Evolutionary conservation across 2,113 vertebrate species (phyloP), one percentile per base, ranked within the genome.

Genomic region (Sinocyclocheilus grahami): DNA sequence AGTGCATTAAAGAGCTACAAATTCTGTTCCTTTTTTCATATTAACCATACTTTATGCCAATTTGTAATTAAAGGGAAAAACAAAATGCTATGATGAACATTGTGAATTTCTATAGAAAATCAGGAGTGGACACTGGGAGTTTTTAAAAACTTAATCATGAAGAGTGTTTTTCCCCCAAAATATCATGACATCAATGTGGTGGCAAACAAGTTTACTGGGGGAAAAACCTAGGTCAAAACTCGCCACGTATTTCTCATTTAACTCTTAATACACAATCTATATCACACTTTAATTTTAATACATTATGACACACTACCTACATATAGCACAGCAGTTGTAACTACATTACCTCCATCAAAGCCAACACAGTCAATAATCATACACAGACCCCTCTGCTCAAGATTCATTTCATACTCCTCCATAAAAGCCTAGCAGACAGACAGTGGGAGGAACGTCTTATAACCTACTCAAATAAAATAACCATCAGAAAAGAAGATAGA

Each of bases 321-420:
- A 30, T 30, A 30, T 30, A 30, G 30, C 30, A 30, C 30, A 30
- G 30, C 30, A 30, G 30, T 30, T 30, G 30, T 30, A 30, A 30
- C 30, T 30, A 30, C 30, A 30, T 89, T 90, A 97, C 96, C 93
- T 87, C 89, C 78, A 27, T 96, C 92, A 80, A 89, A 95, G 86
- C 96, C 95, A 75, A 96, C 90, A 60, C 95, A 96, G 85, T 96
- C 95, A 20, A 97, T 95, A 55, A 97, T 96, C 89, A 96, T 85
- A 88, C 96, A 96, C 88, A 95, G 87, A 74, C 96, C 95, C 22
- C 93, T 87, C 63, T 92, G 93, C 0, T 85, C 88, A 84, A 92
- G 95, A 90, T 89, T 91, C 93, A 96, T 94, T 86, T 85, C 92
- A 71, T 96, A 96, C 33, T 95, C 92, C 65, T 92, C 92, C 72